A percentile compares a stretch with the other conserved stretches of the same genome.
Evolutionary conservation across 2,888 invertebrate genomes (phyloP).

Genomic region (Drosophila subquinaria): DNA sequence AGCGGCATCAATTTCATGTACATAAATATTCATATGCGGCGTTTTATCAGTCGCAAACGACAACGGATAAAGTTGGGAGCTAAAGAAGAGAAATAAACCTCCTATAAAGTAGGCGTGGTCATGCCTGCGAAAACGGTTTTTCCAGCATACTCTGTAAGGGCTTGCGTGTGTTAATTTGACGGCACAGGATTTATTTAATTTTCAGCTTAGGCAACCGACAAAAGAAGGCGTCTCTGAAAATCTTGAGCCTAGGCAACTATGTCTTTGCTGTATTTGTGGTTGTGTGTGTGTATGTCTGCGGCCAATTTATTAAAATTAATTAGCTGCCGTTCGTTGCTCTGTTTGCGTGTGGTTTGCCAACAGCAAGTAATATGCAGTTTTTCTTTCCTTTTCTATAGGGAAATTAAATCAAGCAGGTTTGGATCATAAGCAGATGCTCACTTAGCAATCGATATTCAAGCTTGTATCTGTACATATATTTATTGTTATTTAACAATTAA

Average conservation of each 20-base stretch:
- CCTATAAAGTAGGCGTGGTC: slow-evolving; percentile 42
- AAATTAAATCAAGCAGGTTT: slow-evolving; percentile 9
- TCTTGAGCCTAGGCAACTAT: slow-evolving; percentile 40
- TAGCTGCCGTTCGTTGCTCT: slow-evolving; percentile 63
- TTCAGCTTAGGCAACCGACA: slow-evolving; percentile 65
- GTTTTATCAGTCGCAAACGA: slow-evolving; percentile 65
- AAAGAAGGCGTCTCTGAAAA: slow-evolving; percentile 49
- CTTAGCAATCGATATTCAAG: slow-evolving; percentile 2
- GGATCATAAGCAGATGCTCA: slow-evolving; percentile 25
- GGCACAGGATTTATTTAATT: slow-evolving; percentile 81
- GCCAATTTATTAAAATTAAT: slow-evolving; percentile 82
- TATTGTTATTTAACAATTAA: no score
- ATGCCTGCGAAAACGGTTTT: slow-evolving; percentile 34
- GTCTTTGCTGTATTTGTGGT: slow-evolving; percentile 16
- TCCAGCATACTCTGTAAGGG: slow-evolving; percentile 15
- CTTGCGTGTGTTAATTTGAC: slow-evolving; percentile 81
- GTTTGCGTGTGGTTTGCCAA: slow-evolving; percentile 70
- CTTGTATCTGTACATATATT: background rate
- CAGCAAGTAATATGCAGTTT: slow-evolving; percentile 56
- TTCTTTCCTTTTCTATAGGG: slow-evolving; percentile 20
- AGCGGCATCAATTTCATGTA: slow-evolving; percentile 79
- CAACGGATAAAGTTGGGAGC: slow-evolving; percentile 20
- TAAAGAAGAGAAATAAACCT: background rate
- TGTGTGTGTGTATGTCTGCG: slow-evolving; percentile 54
- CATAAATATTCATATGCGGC: slow-evolving; percentile 80